Conservation (phyloP, 2,113 vertebrate species). For the Todiramphus chloris region DNA sequence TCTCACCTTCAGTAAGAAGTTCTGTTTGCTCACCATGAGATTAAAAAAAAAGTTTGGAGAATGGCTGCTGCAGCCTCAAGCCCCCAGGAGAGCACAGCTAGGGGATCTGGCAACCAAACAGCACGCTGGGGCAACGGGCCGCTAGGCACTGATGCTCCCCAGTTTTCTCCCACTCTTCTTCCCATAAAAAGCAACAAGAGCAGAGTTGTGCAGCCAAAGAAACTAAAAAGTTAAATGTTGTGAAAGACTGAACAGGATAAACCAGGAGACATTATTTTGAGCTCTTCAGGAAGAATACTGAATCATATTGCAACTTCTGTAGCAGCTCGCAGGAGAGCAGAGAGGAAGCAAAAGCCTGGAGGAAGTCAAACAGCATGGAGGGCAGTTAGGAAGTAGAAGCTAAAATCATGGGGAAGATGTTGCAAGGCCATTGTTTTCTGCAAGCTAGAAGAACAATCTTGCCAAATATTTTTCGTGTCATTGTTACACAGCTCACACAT, state of each 20-base stretch:
- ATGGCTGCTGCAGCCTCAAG: neutral
- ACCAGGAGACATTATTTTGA: neutral
- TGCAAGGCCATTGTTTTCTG: neutral
- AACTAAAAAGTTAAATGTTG: neutral
- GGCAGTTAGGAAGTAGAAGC: neutral
- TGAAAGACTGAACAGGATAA: neutral
- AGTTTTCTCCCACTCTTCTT: neutral
- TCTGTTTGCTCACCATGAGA: neutral
- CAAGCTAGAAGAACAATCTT: neutral
- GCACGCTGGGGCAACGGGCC: neutral
- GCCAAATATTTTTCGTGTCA: neutral
- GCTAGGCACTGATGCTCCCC: rapidly evolving
- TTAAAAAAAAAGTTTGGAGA: neutral
- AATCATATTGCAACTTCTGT: constrained; percentile 24
- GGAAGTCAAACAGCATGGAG: neutral
- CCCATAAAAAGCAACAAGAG: neutral
- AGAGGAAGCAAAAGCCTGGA: constrained; percentile 18
- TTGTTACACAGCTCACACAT: neutral
- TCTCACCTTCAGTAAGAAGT: neutral
- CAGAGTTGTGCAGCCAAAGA: neutral
- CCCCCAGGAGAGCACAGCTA: neutral
- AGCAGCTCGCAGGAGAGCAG: neutral
- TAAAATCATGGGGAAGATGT: neutral
- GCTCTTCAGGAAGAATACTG: constrained; percentile 24
- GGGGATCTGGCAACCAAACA: neutral